Conservation (phyloP, 1,140 invertebrate species). For the Cotesia vestalis region DNA sequence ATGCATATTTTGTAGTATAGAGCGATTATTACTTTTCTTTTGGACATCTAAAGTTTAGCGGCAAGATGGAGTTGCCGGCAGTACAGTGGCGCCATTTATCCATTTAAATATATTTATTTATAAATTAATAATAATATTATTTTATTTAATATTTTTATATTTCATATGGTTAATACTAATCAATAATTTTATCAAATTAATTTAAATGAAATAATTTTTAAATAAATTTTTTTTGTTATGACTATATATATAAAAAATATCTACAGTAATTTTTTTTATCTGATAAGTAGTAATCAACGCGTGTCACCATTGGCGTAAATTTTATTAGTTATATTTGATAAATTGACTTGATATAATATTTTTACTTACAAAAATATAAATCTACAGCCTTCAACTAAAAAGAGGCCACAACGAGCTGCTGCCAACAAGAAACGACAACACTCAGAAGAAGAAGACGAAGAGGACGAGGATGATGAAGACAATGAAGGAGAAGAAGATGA, state of each 20-base stretch:
- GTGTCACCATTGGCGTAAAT: no score
- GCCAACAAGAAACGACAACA: conserved; percentile 60
- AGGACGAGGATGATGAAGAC: conserved; percentile 61
- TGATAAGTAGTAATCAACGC: no score
- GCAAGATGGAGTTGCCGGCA: conserved; percentile 42
- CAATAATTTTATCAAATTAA: no score
- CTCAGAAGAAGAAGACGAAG: conserved; percentile 59
- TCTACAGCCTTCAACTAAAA: conserved; percentile 51
- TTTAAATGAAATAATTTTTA: no score
- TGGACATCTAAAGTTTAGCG: neutral
- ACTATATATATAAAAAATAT: no score
- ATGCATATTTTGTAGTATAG: conserved; percentile 1
- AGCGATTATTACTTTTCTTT: conserved; percentile 14
- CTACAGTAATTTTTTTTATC: no score
- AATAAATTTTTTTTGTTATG: no score
- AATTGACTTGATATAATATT: no score
- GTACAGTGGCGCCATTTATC: conserved; percentile 32
- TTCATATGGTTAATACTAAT: neutral
- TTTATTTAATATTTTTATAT: conserved; percentile 6
- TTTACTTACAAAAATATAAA: no score
- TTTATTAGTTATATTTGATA: no score
- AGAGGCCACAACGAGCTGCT: conserved; percentile 56
- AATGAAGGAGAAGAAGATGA: conserved; percentile 59
- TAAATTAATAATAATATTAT: conserved; percentile 3
- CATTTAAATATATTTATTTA: neutral